Evolutionary conservation across 2,888 invertebrate species (phyloP), one percentile per base, ranked within the genome.

Genomic region (Pediacus dermestoides): DNA sequence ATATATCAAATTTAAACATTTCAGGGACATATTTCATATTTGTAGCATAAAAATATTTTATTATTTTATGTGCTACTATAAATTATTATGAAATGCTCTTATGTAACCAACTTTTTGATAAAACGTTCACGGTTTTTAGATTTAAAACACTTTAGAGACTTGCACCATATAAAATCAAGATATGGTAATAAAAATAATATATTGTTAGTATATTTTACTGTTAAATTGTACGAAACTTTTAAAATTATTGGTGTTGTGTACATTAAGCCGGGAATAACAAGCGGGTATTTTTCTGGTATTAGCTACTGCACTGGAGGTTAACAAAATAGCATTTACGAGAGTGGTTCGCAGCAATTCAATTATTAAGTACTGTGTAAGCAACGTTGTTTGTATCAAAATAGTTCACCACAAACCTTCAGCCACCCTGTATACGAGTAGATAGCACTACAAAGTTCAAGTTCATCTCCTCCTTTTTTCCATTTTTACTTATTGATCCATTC

Each of bases 71-170:
- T 55, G 46, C 49, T 30, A 44, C 39, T 45, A 46, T 60, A 57
- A 57, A 58, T 60, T 53, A 55, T 48, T 35, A 40, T 46, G 47
- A 53, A 53, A 53, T 42, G 53, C 53, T 52, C 53, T 52, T 57
- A 55, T 53, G 55, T 55, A 58, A 57, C 57, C 55, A 54, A 57
- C 48, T 58, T 55, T 55, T 53, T 57, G 54, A 55, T 55, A 58
- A 23, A 60, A 54, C 51, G 57, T 55, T 58, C 52, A 46, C 49
- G 52, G 52, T 46, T 55, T 52, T 52, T 50, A 52, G 56, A 60
- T 58, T 58, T 55, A 58, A 55, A 56, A 58, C 56, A 58, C 58
- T 58, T 56, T 42, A 46, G 52, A 56, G 57, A 57, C 45, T 46
- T 47, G 48, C 42, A 46, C 48, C 48, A 35, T 49, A 52, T 54